Conservation (phyloP, 2,888 invertebrate genomes). For the Agrochola lota region DNA sequence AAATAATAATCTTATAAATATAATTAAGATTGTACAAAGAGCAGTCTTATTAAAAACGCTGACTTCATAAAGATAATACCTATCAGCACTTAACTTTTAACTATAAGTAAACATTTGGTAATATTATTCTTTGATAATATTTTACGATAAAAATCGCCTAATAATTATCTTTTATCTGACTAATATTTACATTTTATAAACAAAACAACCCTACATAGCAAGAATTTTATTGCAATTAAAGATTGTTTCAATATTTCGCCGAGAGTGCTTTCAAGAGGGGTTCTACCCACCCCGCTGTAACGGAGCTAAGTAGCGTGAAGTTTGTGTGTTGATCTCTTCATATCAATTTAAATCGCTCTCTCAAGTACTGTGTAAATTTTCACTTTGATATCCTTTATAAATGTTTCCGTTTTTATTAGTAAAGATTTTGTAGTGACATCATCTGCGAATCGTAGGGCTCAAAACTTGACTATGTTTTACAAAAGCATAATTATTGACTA, state of each 20-base stretch:
- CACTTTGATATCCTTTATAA: conserved; percentile 41
- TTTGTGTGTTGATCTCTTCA: conserved; percentile 65
- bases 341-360: conserved; percentile 63
- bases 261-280: conserved; percentile 47
- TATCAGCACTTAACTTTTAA: no score
- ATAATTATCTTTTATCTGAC: not conserved
- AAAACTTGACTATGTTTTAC: not conserved
- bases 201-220: not conserved
- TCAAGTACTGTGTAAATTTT: conserved; percentile 56
- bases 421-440: conserved; percentile 1
- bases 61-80: no score
- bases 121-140: not conserved
- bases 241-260: conserved; percentile 47
- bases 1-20: not conserved
- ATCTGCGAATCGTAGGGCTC: not conserved
- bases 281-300: conserved; percentile 45
- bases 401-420: conserved; percentile 9
- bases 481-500: not conserved
- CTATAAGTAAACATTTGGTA: no score
- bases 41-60: not conserved
- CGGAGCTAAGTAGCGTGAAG: conserved; percentile 64
- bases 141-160: not conserved
- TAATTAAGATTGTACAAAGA: not conserved
- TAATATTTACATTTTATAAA: conserved; percentile 3
- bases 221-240: conserved; percentile 47